Base-by-base conservation (phyloP, 37 sponge, comb jelly and placozoan species). In the Bolinopsis microptera region DNA sequence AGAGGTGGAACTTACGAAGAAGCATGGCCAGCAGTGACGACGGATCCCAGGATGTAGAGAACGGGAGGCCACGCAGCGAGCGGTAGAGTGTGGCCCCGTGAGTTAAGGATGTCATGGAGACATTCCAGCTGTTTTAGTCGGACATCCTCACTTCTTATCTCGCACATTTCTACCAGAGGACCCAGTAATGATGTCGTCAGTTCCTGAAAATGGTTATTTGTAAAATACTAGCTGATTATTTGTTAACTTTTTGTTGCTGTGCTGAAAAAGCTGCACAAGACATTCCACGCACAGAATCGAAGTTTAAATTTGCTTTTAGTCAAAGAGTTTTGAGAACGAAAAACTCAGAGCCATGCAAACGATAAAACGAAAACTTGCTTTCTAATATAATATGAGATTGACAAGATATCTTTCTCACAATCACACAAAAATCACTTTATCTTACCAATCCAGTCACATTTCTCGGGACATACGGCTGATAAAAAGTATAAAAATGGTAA, bases 71-170 rank as follows among this genome's bases (percentile, higher is more conserved):
- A 80, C 9, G 82, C 82, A 80, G 38, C 35, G 2, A 36, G 82
- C 1, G 82, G 82, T 13, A 80, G 38, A 37, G 82, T 35, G 82
- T 80, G 82, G 38, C 82, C 82, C 38, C 82, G 3, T 2, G 82
- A 80, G 82, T 80, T 80, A 32, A 80, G 82, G 37, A 80, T 80
- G 36, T 80, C 82, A 9, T 82, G 69, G 28, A 96, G 74, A 68
- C 96, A 96, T 38, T 96, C 96, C 93, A 95, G 37, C 82, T 96
- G 96, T 69, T 95, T 95, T 39, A 93, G 94, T 26, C 95, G 68
- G 68, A 96, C 95, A 38, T 96, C 96, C 90, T 69, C 61, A 32
- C 94, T 93, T 26, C 35, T 69, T 0, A 90, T 77, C 5, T 33
- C 21, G 13, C 93, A 40, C 83, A 96, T 48, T 5, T 68, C n/a